phyloP scores from a whole-genome alignment of 2,888 invertebrate species.

The Esperia sulphurella region DNA sequence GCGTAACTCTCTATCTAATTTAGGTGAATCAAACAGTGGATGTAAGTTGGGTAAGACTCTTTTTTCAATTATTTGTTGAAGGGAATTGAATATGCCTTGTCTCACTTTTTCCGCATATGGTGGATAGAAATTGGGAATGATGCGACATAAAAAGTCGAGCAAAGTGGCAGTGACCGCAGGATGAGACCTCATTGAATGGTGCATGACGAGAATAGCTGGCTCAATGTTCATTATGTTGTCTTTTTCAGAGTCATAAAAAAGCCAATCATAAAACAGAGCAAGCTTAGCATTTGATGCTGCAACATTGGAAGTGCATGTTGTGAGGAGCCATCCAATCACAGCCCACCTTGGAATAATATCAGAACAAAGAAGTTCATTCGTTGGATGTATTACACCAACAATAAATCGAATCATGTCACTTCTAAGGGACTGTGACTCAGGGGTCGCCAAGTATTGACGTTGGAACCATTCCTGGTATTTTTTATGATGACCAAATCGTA shows the following conservation, averaged over 20 bases:
- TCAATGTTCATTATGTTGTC: conserved; percentile 98
- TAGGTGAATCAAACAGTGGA: conserved; percentile 92
- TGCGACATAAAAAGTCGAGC: conserved; percentile 94
- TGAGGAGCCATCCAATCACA: conserved; percentile 95
- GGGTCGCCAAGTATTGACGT: conserved; percentile 92
- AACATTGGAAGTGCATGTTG: conserved; percentile 93
- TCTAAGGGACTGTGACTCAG: conserved; percentile 93
- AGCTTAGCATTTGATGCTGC: conserved; percentile 95
- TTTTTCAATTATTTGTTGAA: conserved; percentile 93
- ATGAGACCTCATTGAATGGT: conserved; percentile 94
- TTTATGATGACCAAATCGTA: conserved; percentile 94
- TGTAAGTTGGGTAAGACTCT: conserved; percentile 92
- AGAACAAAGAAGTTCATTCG: conserved; percentile 94
- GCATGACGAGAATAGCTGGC: conserved; percentile 96
- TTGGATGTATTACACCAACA: conserved; percentile 95
- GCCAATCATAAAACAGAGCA: conserved; percentile 95
- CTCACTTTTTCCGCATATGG: conserved; percentile 87
- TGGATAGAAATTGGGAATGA: conserved; percentile 93
- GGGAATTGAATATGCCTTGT: conserved; percentile 89
- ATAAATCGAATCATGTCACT: conserved; percentile 97
- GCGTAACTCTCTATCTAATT: conserved; percentile 90
- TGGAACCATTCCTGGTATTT: conserved; percentile 97
- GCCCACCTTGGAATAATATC: conserved; percentile 97
- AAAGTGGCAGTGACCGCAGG: conserved; percentile 94
- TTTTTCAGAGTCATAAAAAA: conserved; percentile 93